Evolutionary conservation across 2,113 vertebrate species (phyloP), one percentile per base, ranked within the genome.

Genomic region (Clinocottus analis): DNA sequence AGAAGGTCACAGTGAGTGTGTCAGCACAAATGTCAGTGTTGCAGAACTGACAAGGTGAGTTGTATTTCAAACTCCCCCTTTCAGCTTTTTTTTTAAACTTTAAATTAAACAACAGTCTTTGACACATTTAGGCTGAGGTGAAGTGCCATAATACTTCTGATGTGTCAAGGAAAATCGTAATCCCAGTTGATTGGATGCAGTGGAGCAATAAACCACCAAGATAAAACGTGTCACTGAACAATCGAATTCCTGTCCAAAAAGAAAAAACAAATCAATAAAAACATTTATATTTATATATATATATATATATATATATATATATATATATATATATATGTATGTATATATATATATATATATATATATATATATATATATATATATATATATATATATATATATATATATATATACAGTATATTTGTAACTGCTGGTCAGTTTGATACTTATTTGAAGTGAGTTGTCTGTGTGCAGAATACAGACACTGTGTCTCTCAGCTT

Each of bases 231-330:
- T 77, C 83, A 85, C 75, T 17, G 37, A 33, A 61, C 41, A 31
- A 90, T 89, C 6, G 58, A 74, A 70, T 84, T 87, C 29, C 85
- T 85, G 80, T 84, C 87, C 80, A 25, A 25, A 79, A 82, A 73
- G 49, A 13, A 64, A 82, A 75, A 69, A 58, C 51, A 66, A 80
- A 87, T 78, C 80, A 78, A 80, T 79, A 43, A 11, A 33, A n/a
- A n/a, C n/a, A n/a, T n/a, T n/a, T n/a, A n/a, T n/a, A n/a, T n/a
- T n/a, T n/a, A n/a, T n/a, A n/a, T n/a, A n/a, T n/a, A n/a, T n/a
- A n/a, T n/a, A n/a, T n/a, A n/a, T n/a, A n/a, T n/a, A n/a, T n/a
- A n/a, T n/a, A n/a, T n/a, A n/a, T n/a, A n/a, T n/a, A n/a, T n/a
- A n/a, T n/a, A n/a, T n/a, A n/a, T n/a, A n/a, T n/a, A n/a, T n/a